Evolutionary conservation across 2,797 vertebrate species (phyloP), one percentile per base, ranked within the genome.

Genomic region (Borostomias antarcticus): DNA sequence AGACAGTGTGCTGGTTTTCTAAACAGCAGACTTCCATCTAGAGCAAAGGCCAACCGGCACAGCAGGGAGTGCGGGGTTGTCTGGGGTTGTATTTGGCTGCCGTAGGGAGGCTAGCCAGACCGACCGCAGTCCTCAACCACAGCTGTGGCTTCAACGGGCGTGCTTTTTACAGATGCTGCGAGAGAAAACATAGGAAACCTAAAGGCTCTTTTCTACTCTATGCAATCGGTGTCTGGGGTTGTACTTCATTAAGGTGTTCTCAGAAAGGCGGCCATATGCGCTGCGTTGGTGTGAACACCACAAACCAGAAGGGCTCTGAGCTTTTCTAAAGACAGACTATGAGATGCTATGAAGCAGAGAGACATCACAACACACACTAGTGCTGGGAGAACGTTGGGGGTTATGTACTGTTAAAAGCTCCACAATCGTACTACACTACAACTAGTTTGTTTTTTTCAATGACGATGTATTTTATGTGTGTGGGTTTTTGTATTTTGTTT

Each of bases 161-260:
- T 45, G 40, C 48, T 26, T 64, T 45, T 60, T 13, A 28, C n/a
- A 65, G 40, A 35, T 37, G 23, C 53, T 53, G 64, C 28, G 19
- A 64, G 65, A 30, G 5, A 40, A 29, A 51, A 26, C 50, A 25
- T 74, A 71, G 76, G 81, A 82, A 57, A 50, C 40, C 50, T 70
- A 79, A 40, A n/a, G n/a, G n/a, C 58, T 51, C 56, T 66, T 80
- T 73, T 68, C 5, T 73, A 77, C 64, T 82, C 86, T 89, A 88
- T 89, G 85, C 88, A 90, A 88, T 82, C 68, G 72, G 79, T 76
- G 64, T 78, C 68, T 17, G n/a, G 40, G 15, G 40, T 43, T 43
- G 35, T 43, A 17, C 35, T 30, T 58, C 10, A 35, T 6, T 37
- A 35, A 28, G 1, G 64, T 73, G 73, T 69, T 78, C 45, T 70